Evolutionary conservation across 1,140 invertebrate genomes (phyloP).

Genomic region (Pectinophora gossypiella): DNA sequence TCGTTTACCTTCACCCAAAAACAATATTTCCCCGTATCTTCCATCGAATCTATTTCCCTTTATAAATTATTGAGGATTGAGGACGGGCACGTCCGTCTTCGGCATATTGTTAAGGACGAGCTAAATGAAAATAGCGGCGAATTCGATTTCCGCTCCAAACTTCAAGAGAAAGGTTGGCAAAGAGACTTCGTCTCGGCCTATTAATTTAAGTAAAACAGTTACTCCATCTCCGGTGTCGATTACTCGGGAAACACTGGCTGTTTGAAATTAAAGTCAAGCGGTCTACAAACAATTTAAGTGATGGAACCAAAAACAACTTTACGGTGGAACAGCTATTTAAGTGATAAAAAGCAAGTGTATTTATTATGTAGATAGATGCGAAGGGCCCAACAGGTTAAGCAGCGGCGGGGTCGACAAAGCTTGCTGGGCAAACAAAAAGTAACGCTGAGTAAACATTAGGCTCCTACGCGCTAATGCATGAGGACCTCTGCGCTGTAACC

Average conservation of each 20-base stretch:
- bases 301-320: background rate
- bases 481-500: constrained; percentile 9
- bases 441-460: constrained; percentile 39
- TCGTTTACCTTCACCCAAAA: background rate
- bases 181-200: constrained; percentile 8
- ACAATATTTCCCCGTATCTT: background rate
- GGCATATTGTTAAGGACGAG: constrained; percentile 15
- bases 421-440: constrained; percentile 38
- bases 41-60: background rate
- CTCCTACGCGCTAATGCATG: constrained; percentile 43
- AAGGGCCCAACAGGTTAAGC: constrained; percentile 33
- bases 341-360: constrained; percentile 9
- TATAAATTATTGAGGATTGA: too few species aligned
- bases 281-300: background rate
- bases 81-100: constrained; percentile 7
- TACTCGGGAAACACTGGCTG: background rate
- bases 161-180: constrained; percentile 8
- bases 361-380: constrained; percentile 18
- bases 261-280: background rate
- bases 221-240: constrained; percentile 5
- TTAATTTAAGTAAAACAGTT: constrained; percentile 18
- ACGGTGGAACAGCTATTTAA: constrained; percentile 9
- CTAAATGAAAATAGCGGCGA: constrained; percentile 16
- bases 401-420: constrained; percentile 32
- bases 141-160: constrained; percentile 22